These are phyloP conservation scores for Homarus gammarus DNA, from an alignment of 2,888 invertebrate genomes.

Conservation along the genomic window DNA sequence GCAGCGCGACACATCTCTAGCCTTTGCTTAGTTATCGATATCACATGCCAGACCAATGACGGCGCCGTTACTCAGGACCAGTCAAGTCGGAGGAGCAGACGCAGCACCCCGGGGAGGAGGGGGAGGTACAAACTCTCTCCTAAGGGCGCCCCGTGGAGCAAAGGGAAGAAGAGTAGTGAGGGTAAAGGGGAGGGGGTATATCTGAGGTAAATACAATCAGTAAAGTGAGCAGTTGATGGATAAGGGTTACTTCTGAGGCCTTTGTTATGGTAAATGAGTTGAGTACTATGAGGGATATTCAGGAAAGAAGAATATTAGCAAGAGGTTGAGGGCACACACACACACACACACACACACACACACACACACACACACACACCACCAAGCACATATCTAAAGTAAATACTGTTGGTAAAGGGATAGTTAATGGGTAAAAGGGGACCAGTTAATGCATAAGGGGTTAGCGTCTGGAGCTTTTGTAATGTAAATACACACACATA, in stretches of 20 bases:
- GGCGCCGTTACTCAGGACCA: constrained; percentile 51
- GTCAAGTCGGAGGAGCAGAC: constrained; percentile 31
- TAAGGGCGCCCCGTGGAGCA: not conserved
- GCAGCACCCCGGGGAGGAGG: not conserved
- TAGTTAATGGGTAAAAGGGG: too few species aligned
- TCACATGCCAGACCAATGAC: constrained; percentile 63
- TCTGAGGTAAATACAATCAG: not conserved
- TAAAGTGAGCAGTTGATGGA: not conserved
- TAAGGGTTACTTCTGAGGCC: not conserved
- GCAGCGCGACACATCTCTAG: constrained; percentile 59
- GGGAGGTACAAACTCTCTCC: not conserved
- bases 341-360: too few species aligned
- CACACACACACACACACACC: too few species aligned
- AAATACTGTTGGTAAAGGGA: not conserved
- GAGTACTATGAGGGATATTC: too few species aligned
- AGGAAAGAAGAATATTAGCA: too few species aligned
- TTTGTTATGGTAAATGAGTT: not conserved
- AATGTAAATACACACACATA: not conserved
- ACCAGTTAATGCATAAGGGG: not conserved
- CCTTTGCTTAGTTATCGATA: constrained; percentile 68
- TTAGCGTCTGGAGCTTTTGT: not conserved
- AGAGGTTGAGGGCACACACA: too few species aligned
- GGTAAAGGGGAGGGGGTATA: not conserved
- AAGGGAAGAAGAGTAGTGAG: not conserved
- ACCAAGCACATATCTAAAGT: not conserved